phyloP scores from a whole-genome alignment of 2,113 vertebrate species.

The Gymnarchus niloticus region DNA sequence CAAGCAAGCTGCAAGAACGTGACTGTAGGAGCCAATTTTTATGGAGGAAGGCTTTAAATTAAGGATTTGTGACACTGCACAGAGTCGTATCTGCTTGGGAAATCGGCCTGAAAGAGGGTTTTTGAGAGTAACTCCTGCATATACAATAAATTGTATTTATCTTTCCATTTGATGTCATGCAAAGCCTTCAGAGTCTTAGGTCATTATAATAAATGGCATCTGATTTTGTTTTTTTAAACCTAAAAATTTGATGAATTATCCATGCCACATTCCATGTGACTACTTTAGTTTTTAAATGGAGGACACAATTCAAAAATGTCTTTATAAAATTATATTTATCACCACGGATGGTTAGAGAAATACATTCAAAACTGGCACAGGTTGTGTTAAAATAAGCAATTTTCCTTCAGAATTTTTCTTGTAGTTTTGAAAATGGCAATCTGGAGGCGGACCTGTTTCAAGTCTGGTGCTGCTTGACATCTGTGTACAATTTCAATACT shows the following conservation, averaged over 20 bases:
- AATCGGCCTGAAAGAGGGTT: neutral
- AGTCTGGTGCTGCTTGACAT: constrained; percentile 46
- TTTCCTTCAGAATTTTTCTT: constrained; percentile 19
- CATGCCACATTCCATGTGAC: neutral
- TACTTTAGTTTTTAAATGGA: neutral
- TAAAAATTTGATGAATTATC: neutral
- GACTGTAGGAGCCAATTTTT: neutral
- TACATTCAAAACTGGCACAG: neutral
- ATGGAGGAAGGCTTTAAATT: neutral
- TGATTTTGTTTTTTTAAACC: neutral
- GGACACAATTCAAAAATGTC: neutral
- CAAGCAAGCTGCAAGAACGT: neutral
- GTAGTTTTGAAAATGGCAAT: constrained; percentile 41
- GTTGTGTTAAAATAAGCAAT: neutral
- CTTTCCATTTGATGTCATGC: neutral
- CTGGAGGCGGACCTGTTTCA: constrained; percentile 42
- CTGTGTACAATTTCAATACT: constrained; percentile 58
- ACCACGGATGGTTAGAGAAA: neutral
- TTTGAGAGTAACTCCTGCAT: neutral
- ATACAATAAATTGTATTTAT: neutral
- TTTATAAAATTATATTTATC: neutral
- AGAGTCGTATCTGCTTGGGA: neutral
- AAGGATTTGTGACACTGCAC: neutral
- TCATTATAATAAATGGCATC: neutral
- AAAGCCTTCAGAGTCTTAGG: neutral